These are phyloP conservation scores for Fulmarus glacialis DNA, from an alignment of 2,113 vertebrate species.

Conservation along the genomic window DNA sequence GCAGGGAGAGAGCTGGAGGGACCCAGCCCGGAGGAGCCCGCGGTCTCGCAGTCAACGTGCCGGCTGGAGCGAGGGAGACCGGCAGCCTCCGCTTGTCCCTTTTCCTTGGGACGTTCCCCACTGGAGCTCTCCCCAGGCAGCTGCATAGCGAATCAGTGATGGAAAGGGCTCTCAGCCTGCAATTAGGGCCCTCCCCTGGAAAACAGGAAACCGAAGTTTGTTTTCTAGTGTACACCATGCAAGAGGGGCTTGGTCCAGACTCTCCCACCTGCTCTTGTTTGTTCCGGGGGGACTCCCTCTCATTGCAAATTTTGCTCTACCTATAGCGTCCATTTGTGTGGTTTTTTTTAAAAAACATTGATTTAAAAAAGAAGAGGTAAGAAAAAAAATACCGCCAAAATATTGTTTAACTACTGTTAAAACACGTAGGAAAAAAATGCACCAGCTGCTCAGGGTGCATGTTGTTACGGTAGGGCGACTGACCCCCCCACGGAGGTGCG, in stretches of 20 bases:
- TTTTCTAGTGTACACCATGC: not conserved
- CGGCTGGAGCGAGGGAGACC: fast-evolving
- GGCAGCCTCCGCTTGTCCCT: fast-evolving
- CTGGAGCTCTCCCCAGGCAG: not conserved
- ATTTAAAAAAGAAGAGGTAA: not conserved
- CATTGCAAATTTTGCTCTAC: not conserved
- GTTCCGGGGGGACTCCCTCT: not conserved
- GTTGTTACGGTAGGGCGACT: fast-evolving
- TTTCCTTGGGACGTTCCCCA: not conserved
- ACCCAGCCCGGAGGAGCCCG: not conserved
- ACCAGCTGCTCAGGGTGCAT: not conserved
- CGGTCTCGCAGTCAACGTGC: fast-evolving
- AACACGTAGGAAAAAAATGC: fast-evolving
- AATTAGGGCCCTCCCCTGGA: not conserved
- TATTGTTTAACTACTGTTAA: not conserved
- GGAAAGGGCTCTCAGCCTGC: not conserved
- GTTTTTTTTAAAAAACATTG: fast-evolving
- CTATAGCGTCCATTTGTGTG: not conserved
- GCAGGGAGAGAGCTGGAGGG: not conserved
- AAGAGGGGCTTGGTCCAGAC: not conserved
- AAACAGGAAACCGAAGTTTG: not conserved
- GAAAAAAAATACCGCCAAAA: not conserved
- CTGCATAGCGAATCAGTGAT: not conserved
- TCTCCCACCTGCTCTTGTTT: not conserved
- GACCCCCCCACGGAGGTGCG: not conserved